Percentiles rank a stretch among this genome's conserved stretches.
phyloP scores from a whole-genome alignment of 2,113 vertebrate genomes.

The Cygnus buccinator region DNA sequence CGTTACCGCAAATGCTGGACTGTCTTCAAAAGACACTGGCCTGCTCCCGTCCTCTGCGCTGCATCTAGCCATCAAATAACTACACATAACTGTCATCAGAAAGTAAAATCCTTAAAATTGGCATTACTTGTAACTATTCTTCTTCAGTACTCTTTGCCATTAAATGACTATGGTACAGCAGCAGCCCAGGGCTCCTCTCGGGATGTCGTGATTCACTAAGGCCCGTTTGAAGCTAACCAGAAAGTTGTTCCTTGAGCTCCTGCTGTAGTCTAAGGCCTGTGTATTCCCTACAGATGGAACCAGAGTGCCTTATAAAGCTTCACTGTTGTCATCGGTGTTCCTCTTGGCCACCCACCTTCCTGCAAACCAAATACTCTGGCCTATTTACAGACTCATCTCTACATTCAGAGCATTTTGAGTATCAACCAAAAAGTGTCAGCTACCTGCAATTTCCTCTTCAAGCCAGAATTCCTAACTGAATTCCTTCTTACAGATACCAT shows the following conservation, averaged over 20 bases:
- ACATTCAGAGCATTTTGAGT: not conserved
- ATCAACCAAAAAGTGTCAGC: not conserved
- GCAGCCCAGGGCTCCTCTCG: not conserved
- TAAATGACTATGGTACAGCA: not conserved
- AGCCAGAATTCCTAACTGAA: not conserved
- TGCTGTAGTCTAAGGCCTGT: not conserved
- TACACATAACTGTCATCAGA: not conserved
- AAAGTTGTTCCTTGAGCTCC: not conserved
- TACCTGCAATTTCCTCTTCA: not conserved
- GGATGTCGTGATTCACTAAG: not conserved
- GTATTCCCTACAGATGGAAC: not conserved
- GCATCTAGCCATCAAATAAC: not conserved
- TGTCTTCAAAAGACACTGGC: not conserved
- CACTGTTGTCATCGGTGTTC: fast-evolving
- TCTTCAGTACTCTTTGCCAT: not conserved
- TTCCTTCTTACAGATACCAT: not conserved
- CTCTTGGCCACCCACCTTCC: not conserved
- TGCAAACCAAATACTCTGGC: not conserved
- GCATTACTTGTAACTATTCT: not conserved
- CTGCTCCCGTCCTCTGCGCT: not conserved
- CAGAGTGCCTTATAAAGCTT: not conserved
- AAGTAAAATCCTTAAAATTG: not conserved
- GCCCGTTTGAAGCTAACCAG: not conserved
- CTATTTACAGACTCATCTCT: not conserved
- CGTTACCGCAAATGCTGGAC: not conserved